Evolutionary conservation across 2,113 vertebrate species (phyloP).

Genomic region (Nerophis lumbriciformis): DNA sequence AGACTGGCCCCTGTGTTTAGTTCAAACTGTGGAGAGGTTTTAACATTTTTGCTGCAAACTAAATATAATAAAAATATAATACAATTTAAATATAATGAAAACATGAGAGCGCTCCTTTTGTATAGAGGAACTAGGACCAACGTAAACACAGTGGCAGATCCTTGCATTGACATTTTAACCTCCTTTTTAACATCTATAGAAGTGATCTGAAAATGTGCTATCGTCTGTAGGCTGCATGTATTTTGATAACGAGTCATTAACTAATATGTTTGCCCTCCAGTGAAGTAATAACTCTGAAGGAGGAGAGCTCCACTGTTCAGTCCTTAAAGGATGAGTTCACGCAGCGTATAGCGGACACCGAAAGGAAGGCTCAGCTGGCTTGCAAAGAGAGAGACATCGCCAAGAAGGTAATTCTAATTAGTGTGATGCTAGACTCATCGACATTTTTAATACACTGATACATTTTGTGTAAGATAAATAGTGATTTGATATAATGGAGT

Average conservation of each 20-base stretch:
- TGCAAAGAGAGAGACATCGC: constrained; percentile 95
- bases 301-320: constrained; percentile 87
- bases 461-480: not conserved
- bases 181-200: no score
- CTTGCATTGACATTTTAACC: no score
- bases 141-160: no score
- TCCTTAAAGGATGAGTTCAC: constrained; percentile 95
- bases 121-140: no score
- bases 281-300: constrained; percentile 87
- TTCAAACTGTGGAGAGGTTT: no score
- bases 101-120: no score
- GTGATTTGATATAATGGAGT: not conserved
- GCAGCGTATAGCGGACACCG: constrained; percentile 91
- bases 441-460: not conserved
- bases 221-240: not conserved
- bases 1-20: no score
- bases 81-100: no score
- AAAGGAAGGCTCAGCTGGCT: constrained; percentile 91
- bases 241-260: constrained; percentile 17
- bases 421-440: not conserved
- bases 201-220: not conserved
- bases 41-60: no score
- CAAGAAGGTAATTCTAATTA: constrained; percentile 81
- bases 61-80: no score
- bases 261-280: constrained; percentile 62